Evolutionary conservation across 1,140 invertebrate genomes (phyloP).

Genomic region (Pinna nobilis): DNA sequence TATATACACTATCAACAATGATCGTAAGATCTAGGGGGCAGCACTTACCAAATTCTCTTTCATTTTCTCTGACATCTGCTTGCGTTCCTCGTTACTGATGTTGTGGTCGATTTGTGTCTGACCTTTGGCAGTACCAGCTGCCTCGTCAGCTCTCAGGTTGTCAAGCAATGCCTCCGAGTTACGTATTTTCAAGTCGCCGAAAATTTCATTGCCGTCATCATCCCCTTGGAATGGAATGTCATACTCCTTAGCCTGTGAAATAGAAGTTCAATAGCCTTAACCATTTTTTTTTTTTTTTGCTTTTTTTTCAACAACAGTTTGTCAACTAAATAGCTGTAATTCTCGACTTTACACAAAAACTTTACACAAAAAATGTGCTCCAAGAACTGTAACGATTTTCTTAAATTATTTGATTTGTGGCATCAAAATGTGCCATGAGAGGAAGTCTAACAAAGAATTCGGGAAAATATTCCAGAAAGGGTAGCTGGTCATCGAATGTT

Average conservation of each 20-base stretch:
- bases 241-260: conserved; percentile 55
- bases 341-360: no score
- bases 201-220: conserved; percentile 50
- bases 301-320: no score
- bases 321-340: no score
- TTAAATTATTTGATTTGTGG: no score
- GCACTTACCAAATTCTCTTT: conserved; percentile 62
- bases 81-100: conserved; percentile 52
- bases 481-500: no score
- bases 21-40: neutral
- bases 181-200: conserved; percentile 56
- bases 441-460: no score
- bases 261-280: neutral
- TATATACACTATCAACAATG: no score
- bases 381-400: no score
- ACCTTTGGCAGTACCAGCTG: conserved; percentile 54
- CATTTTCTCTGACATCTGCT: conserved; percentile 55
- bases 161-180: conserved; percentile 57
- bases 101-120: conserved; percentile 56
- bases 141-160: conserved; percentile 57
- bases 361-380: no score
- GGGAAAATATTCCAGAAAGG: no score
- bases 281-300: neutral
- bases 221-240: conserved; percentile 55
- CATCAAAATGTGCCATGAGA: no score